Conservation (phyloP, 2,888 invertebrate genomes). For the Ormia ochracea region DNA sequence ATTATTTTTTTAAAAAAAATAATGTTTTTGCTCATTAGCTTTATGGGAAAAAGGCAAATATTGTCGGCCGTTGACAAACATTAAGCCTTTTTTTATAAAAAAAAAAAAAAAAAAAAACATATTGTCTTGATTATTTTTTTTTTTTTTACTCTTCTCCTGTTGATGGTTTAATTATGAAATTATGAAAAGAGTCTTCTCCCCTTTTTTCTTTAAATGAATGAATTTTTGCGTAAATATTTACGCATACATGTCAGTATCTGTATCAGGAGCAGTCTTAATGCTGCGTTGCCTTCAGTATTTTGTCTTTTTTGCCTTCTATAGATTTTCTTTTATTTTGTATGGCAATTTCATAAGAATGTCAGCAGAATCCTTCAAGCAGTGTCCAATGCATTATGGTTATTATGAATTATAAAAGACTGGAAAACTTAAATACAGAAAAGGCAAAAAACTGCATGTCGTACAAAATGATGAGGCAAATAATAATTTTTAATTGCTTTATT, state of each 20-base stretch:
- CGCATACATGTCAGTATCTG: constrained; percentile 52
- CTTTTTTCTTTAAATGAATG: constrained; percentile 35
- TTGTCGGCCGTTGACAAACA: constrained; percentile 48
- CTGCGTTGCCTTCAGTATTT: constrained; percentile 25
- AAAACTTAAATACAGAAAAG: not conserved
- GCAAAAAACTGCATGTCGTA: not conserved
- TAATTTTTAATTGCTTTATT: constrained; percentile 53
- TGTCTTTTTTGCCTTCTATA: not conserved
- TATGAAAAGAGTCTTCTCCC: constrained; percentile 49
- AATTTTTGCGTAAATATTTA: constrained; percentile 58
- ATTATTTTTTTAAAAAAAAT: constrained; percentile 20
- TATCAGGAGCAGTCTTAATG: constrained; percentile 37
- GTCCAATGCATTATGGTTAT: constrained; percentile 43
- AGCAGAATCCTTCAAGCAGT: constrained; percentile 45
- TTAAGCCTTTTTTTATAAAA: constrained; percentile 18
- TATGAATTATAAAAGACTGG: constrained; percentile 3
- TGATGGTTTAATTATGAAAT: constrained; percentile 60
- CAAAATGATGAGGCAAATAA: constrained; percentile 31
- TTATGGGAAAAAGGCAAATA: constrained; percentile 16
- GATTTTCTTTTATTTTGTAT: not conserved
- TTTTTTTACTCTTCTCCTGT: constrained; percentile 16
- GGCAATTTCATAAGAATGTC: constrained; percentile 50
- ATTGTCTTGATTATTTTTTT: not conserved
- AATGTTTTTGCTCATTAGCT: constrained; percentile 53
- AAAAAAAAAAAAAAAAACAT: too few relatives aligned